Base-by-base conservation (phyloP, 2,797 vertebrate genomes). In the Todus mexicanus region DNA sequence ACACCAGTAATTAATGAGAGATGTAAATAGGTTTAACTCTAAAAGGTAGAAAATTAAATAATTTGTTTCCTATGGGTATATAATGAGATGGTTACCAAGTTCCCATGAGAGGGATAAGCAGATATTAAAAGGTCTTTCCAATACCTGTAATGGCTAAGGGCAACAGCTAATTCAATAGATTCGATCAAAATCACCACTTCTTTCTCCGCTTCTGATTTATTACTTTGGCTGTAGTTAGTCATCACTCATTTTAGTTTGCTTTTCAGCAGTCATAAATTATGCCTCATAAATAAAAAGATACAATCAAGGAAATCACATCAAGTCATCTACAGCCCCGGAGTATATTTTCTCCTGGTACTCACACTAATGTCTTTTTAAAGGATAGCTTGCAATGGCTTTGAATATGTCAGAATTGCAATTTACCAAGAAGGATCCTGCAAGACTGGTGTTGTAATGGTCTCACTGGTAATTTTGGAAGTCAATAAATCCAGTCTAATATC, bases 241-340 rank as follows among this genome's bases (percentile, higher is more conserved):
- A 99, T 99, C 98, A 98, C 98, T 98, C 98, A 98, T 93, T 94
- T 97, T 96, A 98, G 98, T 98, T 98, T 98, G 97, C 98, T 98
- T 97, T 97, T 97, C 97, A 97, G 97, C 96, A 97, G 98, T 99
- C 98, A 99, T 99, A 99, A 99, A 99, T 99, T 99, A 99, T 98
- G 96, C 97, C 98, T 99, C 98, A 99, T 99, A 99, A 99, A 99
- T 99, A 99, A 98, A 98, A 99, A 98, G 98, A 98, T 98, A 99
- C 98, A 99, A 99, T 99, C 98, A 99, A 98, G 98, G 97, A 98
- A 99, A 99, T 98, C 98, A 98, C 98, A 99, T 98, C 98, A 98
- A 98, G 98, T 98, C 98, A 98, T 98, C 97, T 97, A 96, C 97
- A 98, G 97, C 98, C 98, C 98, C 97, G 97, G 97, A 98, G 98